phyloP scores from a whole-genome alignment of 2,113 vertebrate species.

The Alethe castanea region DNA sequence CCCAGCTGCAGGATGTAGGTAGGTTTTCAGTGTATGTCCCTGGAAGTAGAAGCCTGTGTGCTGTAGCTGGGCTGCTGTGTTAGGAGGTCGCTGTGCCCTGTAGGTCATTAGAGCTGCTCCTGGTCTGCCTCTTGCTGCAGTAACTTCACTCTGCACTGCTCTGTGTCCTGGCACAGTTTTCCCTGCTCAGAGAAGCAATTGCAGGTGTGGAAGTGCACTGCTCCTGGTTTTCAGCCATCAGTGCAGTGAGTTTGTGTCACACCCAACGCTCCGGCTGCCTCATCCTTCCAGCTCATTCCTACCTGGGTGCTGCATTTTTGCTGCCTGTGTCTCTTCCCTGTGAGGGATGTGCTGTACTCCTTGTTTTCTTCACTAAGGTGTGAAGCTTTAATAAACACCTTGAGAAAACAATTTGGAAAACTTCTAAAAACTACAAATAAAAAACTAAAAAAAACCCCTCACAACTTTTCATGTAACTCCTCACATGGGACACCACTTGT shows the following conservation, averaged over 20 bases:
- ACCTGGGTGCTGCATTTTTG: rapidly evolving
- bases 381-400: not conserved
- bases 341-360: not conserved
- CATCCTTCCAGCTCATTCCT: rapidly evolving
- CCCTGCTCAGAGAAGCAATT: not conserved
- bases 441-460: too few relatives aligned
- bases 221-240: not conserved
- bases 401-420: too few relatives aligned
- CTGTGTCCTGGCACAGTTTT: not conserved
- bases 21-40: not conserved
- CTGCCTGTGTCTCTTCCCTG: not conserved
- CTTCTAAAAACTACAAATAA: too few relatives aligned
- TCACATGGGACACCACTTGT: too few relatives aligned
- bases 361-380: not conserved
- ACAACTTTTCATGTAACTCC: too few relatives aligned
- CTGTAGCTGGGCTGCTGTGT: not conserved
- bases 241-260: not conserved
- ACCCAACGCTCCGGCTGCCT: not conserved
- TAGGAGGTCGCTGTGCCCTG: rapidly evolving
- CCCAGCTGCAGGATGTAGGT: not conserved
- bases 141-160: not conserved
- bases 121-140: not conserved
- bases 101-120: not conserved
- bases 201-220: not conserved
- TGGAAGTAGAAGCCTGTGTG: not conserved